A percentile compares a stretch with the other conserved stretches of the same genome.
phyloP scores from a whole-genome alignment of 2,113 vertebrate species.

The Canis aureus region DNA sequence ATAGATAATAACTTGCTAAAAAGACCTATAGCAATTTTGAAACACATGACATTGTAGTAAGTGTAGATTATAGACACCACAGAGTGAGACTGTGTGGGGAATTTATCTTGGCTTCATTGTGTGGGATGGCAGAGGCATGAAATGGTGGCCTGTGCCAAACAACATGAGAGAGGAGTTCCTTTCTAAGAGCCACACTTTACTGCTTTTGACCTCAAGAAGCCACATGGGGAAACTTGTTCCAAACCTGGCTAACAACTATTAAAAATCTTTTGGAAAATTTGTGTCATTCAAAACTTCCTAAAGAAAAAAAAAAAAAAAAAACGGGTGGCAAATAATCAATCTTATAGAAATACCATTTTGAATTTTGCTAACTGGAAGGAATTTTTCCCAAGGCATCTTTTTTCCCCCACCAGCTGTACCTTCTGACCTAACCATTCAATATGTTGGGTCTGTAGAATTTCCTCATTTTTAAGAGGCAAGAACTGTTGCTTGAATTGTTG shows the following conservation, averaged over 20 bases:
- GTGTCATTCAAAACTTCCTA: constrained; percentile 2
- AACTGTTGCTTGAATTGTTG: constrained; percentile 20
- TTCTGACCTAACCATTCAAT: constrained; percentile 22
- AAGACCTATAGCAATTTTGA: background rate
- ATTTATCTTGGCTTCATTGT: constrained; percentile 47
- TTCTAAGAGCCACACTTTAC: background rate
- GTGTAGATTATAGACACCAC: background rate
- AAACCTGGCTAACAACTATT: background rate
- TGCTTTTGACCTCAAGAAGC: constrained; percentile 36
- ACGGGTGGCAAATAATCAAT: background rate
- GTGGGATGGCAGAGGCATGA: background rate
- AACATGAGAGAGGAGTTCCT: background rate
- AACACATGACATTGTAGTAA: background rate
- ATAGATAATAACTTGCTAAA: background rate
- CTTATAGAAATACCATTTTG: background rate
- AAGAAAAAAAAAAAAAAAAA: background rate
- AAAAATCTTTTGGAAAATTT: constrained; percentile 16
- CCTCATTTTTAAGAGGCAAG: constrained; percentile 63
- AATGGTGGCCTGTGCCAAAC: background rate
- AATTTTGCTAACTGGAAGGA: background rate
- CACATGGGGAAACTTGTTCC: constrained; percentile 16
- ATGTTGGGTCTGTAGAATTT: constrained; percentile 56
- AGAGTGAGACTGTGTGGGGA: background rate
- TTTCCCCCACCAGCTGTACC: background rate
- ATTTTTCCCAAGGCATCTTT: background rate